Percentiles rank a stretch among this genome's conserved stretches.
Conservation (phyloP, 2,888 invertebrate species). For the Adelognathus sp. region DNA sequence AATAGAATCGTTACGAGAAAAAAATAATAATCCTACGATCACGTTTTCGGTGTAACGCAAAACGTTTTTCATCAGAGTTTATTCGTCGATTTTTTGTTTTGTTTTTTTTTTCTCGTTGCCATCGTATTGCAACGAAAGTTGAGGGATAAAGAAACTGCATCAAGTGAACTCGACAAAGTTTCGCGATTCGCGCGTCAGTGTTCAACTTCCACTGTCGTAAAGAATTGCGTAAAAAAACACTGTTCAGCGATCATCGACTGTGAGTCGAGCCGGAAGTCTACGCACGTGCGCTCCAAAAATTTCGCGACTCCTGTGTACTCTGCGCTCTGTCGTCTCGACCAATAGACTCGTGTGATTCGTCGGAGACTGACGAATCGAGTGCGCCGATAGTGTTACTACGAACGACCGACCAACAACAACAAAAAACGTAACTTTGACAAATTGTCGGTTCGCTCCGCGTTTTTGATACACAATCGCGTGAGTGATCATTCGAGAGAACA, state of each 20-base stretch:
- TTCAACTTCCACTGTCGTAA: background rate
- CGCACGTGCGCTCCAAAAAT: constrained; percentile 21
- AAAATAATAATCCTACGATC: background rate
- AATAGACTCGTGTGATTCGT: background rate
- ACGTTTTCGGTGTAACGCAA: background rate
- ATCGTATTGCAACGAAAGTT: background rate
- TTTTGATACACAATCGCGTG: background rate
- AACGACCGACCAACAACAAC: background rate
- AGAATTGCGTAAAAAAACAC: background rate
- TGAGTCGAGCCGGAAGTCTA: background rate
- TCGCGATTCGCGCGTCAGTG: constrained; percentile 15
- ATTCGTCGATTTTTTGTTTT: background rate
- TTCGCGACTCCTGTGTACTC: constrained; percentile 12
- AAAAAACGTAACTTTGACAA: background rate
- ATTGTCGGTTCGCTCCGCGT: background rate
- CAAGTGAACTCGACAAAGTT: background rate
- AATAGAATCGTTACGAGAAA: background rate
- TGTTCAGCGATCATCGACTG: background rate
- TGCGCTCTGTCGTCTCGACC: background rate
- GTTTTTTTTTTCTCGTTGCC: background rate
- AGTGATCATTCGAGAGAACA: background rate
- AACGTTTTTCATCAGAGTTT: background rate
- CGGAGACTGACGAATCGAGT: background rate
- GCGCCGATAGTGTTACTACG: background rate
- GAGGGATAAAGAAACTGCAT: background rate